Base-by-base conservation (phyloP, 1,140 invertebrate genomes). In the Drosophila auraria region DNA sequence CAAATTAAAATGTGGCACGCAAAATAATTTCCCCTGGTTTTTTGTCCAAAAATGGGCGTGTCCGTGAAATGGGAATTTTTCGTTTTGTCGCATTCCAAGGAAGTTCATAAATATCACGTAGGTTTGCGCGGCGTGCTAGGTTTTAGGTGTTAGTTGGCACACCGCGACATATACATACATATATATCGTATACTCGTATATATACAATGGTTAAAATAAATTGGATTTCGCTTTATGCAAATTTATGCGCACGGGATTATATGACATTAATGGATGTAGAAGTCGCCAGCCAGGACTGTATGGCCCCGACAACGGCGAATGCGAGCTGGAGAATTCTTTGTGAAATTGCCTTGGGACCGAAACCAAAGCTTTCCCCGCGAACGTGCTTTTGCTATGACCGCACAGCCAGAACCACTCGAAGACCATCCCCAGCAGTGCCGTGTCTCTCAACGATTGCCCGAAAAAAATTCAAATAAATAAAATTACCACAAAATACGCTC, bases 241-340 rank as follows among this genome's bases (percentile, higher is more conserved):
- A 87, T 87, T 83, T 87, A 89, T 89, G 84, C 84, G 81, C 84
- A 87, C 84, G n/a, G 84, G 84, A 87, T 87, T 87, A 80, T 89
- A 84, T 87, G 84, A 89, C 84, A 87, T 84, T 87, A 87, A 87
- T 87, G 84, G 84, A 87, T 89, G 81, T 89, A 79, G 84, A 83
- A 84, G 84, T 87, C 81, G 81, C 47, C 63, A 51, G 73, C 73
- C 20, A 27, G 50, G 70, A 49, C 70, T 74, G 51, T 63, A 54
- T 27, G 17, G 61, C 66, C 30, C 36, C 45, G 17, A 25, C 56
- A 17, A 27, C 20, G 30, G 15, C 9, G 42, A 57, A 8, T 17
- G 61, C 30, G 8, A 33, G 36, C n/a, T 33, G 33, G 50, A 23
- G 33, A n/a, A 42, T 42, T 66, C 61, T 66, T 68, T 66, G 66